Percentiles rank a stretch among this genome's conserved stretches.
Evolutionary conservation across 2,888 invertebrate species (phyloP).

Genomic region (Conchocele bisecta): DNA sequence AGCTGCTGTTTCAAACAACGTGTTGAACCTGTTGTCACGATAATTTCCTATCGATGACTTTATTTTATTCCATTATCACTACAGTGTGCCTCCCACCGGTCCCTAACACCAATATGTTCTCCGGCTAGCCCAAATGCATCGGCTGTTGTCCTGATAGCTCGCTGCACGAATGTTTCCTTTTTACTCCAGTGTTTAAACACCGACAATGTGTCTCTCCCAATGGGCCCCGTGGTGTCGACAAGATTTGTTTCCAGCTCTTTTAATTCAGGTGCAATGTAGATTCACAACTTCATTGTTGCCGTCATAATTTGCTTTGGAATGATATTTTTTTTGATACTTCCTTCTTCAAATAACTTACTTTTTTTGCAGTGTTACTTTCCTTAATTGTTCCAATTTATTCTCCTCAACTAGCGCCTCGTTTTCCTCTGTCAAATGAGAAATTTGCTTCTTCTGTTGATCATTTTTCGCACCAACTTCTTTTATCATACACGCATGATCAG

Average conservation of each 20-base stretch:
- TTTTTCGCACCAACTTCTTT: too few species aligned
- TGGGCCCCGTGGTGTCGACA: neutral
- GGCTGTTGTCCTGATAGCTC: constrained; percentile 13
- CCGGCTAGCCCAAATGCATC: constrained; percentile 33
- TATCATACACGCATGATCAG: too few species aligned
- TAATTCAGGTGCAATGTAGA: constrained; percentile 11
- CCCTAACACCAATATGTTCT: constrained; percentile 31
- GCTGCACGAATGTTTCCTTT: constrained; percentile 11
- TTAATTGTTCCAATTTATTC: too few species aligned
- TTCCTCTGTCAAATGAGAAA: too few species aligned
- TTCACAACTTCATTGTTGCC: too few species aligned
- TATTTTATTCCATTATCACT: constrained; percentile 11
- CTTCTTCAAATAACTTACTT: too few species aligned
- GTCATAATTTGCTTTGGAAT: too few species aligned
- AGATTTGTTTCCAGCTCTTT: constrained; percentile 9
- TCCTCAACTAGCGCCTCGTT: too few species aligned
- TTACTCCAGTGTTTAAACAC: constrained; percentile 24
- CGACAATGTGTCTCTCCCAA: constrained; percentile 33
- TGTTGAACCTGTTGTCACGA: constrained; percentile 46
- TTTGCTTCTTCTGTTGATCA: too few species aligned
- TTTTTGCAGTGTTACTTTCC: too few species aligned
- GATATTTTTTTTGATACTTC: too few species aligned
- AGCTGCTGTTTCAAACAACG: constrained; percentile 40
- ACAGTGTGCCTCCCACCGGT: constrained; percentile 32
- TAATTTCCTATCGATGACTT: constrained; percentile 38